Base-by-base conservation (phyloP, 2,888 invertebrate species). In the Lepidocyrtoides sp. region DNA sequence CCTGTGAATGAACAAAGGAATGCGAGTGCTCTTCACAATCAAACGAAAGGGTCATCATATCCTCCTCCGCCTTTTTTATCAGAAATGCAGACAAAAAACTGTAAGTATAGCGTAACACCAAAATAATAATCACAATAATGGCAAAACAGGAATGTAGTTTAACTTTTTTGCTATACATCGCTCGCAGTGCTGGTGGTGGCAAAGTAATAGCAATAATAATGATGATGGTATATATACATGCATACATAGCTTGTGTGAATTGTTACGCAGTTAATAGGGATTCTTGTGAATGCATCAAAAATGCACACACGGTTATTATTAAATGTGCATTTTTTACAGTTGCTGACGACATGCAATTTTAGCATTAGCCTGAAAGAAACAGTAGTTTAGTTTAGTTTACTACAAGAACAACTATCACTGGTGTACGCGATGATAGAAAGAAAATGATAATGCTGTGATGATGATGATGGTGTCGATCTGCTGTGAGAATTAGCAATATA, bases 11-110 rank as follows among this genome's bases (percentile, higher is more conserved):
- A 88, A 88, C 79, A 88, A 88, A 88, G 36, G 79, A 88, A 79
- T 88, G 66, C 48, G 60, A 26, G 44, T 63, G 48, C 26, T 72
- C 44, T 48, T 86, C 77, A 54, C 20, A 86, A 41, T 75, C 48
- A 86, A 77, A 88, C 20, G 51, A 48, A 79, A 88, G 87, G 87
- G 81, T 88, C 87, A 88, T 88, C 87, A 88, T 77, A 88, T 88
- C 87, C 79, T 88, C 87, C 87, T 88, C 87, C 87, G 63, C 87
- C 69, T 88, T 26, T 17, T 85, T 85, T 54, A 85, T 79, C 86
- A 77, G 57, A 44, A 66, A 48, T 72, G 7, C 36, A 66, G 23
- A 48, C 51, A 69, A 17, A 17, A 81, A 32, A 72, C 48, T 75
- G 75, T 26, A 75, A 48, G 44, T 41, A 20, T 41, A 23, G 48